Base-by-base conservation (phyloP, 2,113 vertebrate species). In the Carassius auratus region DNA sequence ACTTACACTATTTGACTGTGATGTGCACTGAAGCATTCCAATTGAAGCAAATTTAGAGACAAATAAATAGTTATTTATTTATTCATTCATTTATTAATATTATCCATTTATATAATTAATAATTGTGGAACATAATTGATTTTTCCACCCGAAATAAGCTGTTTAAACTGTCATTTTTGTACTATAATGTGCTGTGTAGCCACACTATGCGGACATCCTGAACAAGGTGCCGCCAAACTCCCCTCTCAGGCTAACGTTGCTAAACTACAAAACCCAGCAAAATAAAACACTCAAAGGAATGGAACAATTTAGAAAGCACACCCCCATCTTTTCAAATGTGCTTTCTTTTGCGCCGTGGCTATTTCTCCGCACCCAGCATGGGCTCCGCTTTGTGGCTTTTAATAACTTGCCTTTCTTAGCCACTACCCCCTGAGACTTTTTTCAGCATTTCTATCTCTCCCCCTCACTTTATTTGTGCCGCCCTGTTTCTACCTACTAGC, bases 381-480 rank as follows among this genome's bases (percentile, higher is more conserved):
- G 93, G 94, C 94, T 96, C 95, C 93, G 95, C 96, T 96, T 97
- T 97, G 96, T 96, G 96, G 95, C 94, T 96, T 96, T 98, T 97
- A 98, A 98, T 97, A 99, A 97, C 96, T 96, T 95, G 93, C 95
- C 91, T 96, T 96, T 96, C 94, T 94, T 95, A 95, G 96, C 95
- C 94, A 94, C 94, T 93, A 94, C 94, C 96, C 96, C 95, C 94
- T 90, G 95, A 96, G 95, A 97, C 95, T 80, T 83, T 94, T 64
- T 74, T 45, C 52, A 26, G 8, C 19, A 42, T 81, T 73, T 81
- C 23, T 45, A 79, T 84, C 30, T 74, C 69, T 78, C 69, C 78
- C 92, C 90, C 92, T 93, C 95, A 91, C 93, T 94, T 93, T 94
- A 94, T 95, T 93, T 93, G 92, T 92, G 90, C 93, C 91, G 90